Conservation (phyloP, 2,888 invertebrate genomes). For the Corythucha ciliata region DNA sequence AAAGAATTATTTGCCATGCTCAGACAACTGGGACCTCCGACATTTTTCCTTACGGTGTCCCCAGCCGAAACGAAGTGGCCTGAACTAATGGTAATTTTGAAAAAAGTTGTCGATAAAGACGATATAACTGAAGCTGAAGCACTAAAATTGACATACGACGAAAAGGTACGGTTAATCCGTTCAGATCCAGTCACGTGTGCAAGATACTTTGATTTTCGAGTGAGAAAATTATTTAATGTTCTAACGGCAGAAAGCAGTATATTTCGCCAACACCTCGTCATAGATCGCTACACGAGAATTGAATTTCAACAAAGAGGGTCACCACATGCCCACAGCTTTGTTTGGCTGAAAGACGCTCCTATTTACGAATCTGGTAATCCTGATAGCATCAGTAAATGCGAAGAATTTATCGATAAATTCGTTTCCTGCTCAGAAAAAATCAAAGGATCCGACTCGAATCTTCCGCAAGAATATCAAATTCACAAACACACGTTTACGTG, state of each 20-base stretch:
- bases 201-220: constrained; percentile 21
- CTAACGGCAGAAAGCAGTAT: background rate
- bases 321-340: constrained; percentile 35
- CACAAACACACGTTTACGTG: constrained; percentile 9
- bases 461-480: background rate
- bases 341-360: constrained; percentile 37
- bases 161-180: constrained; percentile 32
- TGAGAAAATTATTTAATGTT: constrained; percentile 11
- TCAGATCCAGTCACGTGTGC: constrained; percentile 35
- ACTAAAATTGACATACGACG: constrained; percentile 19
- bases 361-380: constrained; percentile 12
- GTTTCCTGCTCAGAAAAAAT: background rate
- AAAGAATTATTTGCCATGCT: constrained; percentile 34
- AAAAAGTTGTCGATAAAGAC: constrained; percentile 4
- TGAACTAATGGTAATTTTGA: constrained; percentile 25
- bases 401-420: constrained; percentile 11
- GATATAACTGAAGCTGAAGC: constrained; percentile 27
- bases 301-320: constrained; percentile 38
- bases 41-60: constrained; percentile 31
- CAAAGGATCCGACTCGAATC: background rate
- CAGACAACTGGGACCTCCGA: constrained; percentile 31
- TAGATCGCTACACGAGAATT: constrained; percentile 33
- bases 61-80: constrained; percentile 30
- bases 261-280: constrained; percentile 1
- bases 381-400: background rate